Base-by-base conservation (phyloP, 53 echinoderm and acorn worm genomes). In the Stichopus horrens region DNA sequence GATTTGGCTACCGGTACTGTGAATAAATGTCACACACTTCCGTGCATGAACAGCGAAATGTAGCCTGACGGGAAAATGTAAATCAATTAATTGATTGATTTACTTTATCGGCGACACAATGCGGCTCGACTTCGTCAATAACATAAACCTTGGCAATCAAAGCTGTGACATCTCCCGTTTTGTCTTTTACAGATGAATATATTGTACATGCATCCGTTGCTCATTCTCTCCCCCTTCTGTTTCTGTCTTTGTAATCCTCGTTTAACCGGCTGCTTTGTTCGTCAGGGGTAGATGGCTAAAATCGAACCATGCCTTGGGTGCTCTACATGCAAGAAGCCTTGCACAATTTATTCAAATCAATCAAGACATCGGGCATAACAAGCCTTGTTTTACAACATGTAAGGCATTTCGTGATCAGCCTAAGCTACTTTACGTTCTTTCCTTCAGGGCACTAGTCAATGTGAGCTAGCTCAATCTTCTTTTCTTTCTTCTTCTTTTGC, bases 281-380 rank as follows among this genome's bases (percentile, higher is more conserved):
- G 71, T 71, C 71, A 6, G 18, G 71, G 71, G 19, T 57, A 81
- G 57, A 81, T 81, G 57, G 20, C 81, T 81, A 81, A 81, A 81
- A 81, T 81, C 81, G 58, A 58, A 57, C 58, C 81, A 58, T 81
- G 81, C 81, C 81, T 58, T 21, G 81, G 81, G 81, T 81, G 81
- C 14, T 57, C 14, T 21, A 58, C 21, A 81, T 71, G 22, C 21
- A n/a, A 56, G 81, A 81, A 20, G 53, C n/a, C 56, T 21, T 54
- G 56, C 81, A 81, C 81, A 81, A 81, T 81, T 81, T 81, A 81
- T 81, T 81, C 81, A 55, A 81, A 81, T 81, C 55, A 57, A 58
- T 81, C 57, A 53, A n/a, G 20, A 56, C 21, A 81, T 56, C 11
- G 56, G 19, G 81, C 81, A 81, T 81, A 56, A 81, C 56, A 81